Conservation (phyloP, 1,140 invertebrate species). For the Mycetomoellerius zeteki region DNA sequence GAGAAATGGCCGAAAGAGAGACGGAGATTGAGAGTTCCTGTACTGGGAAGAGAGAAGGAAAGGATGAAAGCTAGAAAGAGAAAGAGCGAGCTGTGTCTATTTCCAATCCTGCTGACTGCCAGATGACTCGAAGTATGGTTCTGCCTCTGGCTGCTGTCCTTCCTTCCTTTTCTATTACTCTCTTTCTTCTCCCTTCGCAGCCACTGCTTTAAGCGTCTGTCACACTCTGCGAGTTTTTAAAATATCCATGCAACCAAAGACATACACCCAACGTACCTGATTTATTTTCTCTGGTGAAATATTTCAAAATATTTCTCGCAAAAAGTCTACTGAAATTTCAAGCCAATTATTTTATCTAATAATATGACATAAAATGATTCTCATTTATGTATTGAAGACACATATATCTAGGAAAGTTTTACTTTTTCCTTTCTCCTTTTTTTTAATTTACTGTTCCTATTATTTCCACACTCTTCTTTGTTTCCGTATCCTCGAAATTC, state of each 20-base stretch:
- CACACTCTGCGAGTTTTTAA: conserved; percentile 52
- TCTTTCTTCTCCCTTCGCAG: conserved; percentile 55
- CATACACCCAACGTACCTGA: not conserved
- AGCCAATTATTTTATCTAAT: too few species aligned
- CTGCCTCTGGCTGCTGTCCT: conserved; percentile 68
- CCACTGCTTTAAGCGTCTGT: conserved; percentile 48
- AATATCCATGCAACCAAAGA: conserved; percentile 8
- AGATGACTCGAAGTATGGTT: conserved; percentile 84
- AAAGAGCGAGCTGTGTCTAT: conserved; percentile 80
- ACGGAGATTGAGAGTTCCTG: conserved; percentile 32
- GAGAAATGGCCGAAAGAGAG: conserved; percentile 62
- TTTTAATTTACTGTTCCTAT: not conserved
- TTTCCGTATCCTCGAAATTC: conserved; percentile 57
- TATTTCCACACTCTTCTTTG: conserved; percentile 58
- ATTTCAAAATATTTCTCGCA: not conserved
- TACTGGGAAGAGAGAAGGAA: conserved; percentile 66
- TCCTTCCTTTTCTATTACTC: conserved; percentile 64
- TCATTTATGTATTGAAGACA: not conserved
- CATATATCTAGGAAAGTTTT: not conserved
- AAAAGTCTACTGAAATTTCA: not conserved
- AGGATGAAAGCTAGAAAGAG: conserved; percentile 58
- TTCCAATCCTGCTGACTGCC: conserved; percentile 85
- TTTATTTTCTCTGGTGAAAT: not conserved
- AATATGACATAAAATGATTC: too few species aligned
- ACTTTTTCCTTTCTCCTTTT: not conserved